Conservation (phyloP, 1,140 invertebrate genomes). For the Pseudomyrmex gracilis region DNA sequence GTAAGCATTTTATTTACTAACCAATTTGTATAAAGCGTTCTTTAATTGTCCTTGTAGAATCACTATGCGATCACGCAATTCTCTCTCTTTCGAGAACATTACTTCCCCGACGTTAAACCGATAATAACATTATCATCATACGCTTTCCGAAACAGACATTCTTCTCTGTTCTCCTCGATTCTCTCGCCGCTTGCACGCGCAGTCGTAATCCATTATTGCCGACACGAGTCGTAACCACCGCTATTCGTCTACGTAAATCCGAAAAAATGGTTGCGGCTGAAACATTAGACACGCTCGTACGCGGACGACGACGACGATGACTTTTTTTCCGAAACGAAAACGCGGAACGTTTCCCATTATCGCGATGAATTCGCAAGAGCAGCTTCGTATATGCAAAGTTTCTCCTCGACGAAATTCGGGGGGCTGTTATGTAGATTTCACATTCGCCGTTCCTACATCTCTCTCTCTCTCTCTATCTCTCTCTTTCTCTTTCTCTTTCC, state of each 20-base stretch:
- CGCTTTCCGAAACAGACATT: slow-evolving; percentile 36
- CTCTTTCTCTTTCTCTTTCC: too few species aligned
- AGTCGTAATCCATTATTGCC: slow-evolving; percentile 57
- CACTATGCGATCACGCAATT: neutral
- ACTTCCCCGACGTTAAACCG: slow-evolving; percentile 11
- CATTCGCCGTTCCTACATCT: neutral
- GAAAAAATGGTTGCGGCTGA: slow-evolving; percentile 31
- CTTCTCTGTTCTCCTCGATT: slow-evolving; percentile 22
- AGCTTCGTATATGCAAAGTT: slow-evolving; percentile 24
- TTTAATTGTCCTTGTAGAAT: neutral
- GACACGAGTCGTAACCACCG: slow-evolving; percentile 51
- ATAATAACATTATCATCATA: slow-evolving; percentile 20
- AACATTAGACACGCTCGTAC: slow-evolving; percentile 47
- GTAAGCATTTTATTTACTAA: too few species aligned
- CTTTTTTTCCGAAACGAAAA: slow-evolving; percentile 43
- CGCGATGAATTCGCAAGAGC: slow-evolving; percentile 32
- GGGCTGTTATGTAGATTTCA: slow-evolving; percentile 35
- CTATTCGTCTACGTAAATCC: slow-evolving; percentile 60
- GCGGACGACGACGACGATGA: neutral
- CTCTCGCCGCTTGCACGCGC: slow-evolving; percentile 9
- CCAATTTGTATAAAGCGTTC: too few species aligned
- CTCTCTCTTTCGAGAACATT: neutral
- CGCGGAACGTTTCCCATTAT: slow-evolving; percentile 43
- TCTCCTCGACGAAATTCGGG: slow-evolving; percentile 32
- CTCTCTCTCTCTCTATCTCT: too few species aligned